Evolutionary conservation across 1,140 invertebrate species (phyloP), one percentile per base, ranked within the genome.

Genomic region (Sycophila sp.): DNA sequence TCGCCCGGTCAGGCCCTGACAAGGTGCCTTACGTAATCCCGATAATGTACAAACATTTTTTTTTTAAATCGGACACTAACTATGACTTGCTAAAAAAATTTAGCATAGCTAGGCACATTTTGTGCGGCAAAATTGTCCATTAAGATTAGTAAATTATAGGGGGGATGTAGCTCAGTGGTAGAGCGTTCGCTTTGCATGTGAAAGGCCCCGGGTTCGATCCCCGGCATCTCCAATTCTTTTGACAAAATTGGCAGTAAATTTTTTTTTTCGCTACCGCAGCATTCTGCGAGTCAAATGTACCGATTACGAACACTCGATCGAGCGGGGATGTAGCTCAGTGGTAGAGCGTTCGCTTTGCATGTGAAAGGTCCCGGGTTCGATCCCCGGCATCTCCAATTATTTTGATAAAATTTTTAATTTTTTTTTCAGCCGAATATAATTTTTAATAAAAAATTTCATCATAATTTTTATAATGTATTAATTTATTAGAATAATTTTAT

Each of bases 121-220:
- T n/a, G n/a, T n/a, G n/a, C n/a, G n/a, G n/a, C n/a, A n/a, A n/a
- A n/a, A n/a, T n/a, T n/a, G n/a, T n/a, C n/a, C n/a, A n/a, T n/a
- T n/a, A n/a, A n/a, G n/a, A n/a, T n/a, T n/a, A n/a, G n/a, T n/a
- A n/a, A 45, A 19, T 19, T 45, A 45, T 45, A 42, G 1, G 0
- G 83, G 83, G 83, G 83, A 84, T 85, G 81, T 85, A 85, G 83
- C 83, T 84, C 82, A 85, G 83, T 85, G 83, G 83, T 84, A 84
- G 82, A 85, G 90, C 89, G 90, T 89, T 90, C 89, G 90, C 89
- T 91, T 91, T 89, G 90, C 90, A 91, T 91, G 89, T 89, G 89
- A 89, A 90, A 91, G 89, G 90, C 85, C 89, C 89, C 87, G 89
- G 89, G 89, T 90, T 91, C 90, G 87, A 91, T 89, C 89, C 90